These are phyloP conservation scores for Saguinus imperator DNA, from an alignment of 2,113 vertebrate genomes.

Conservation along the genomic window DNA sequence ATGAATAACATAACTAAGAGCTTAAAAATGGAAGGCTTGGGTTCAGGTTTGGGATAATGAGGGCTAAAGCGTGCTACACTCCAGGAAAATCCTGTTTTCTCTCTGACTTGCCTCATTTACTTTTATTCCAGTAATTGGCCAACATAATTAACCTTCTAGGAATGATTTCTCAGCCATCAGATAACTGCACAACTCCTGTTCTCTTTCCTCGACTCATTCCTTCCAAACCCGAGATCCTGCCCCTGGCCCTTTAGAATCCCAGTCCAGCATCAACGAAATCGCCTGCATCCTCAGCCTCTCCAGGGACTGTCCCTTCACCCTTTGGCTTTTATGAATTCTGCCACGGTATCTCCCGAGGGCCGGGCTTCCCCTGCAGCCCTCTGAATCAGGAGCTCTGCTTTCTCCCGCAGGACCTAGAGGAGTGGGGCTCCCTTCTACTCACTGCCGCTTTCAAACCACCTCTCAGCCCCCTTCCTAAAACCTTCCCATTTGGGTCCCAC, in stretches of 20 bases:
- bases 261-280: neutral
- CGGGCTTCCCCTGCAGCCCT: fast-evolving
- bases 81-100: neutral
- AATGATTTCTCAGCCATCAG: neutral
- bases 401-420: too few relatives aligned
- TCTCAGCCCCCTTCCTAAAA: too few relatives aligned
- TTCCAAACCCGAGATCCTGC: neutral
- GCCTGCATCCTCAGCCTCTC: fast-evolving
- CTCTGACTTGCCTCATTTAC: neutral
- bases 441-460: fast-evolving
- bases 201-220: neutral
- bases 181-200: neutral
- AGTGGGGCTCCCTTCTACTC: neutral
- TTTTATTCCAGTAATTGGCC: neutral
- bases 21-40: fast-evolving
- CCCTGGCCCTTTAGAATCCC: neutral
- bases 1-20: neutral
- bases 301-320: fast-evolving
- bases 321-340: fast-evolving
- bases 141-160: neutral
- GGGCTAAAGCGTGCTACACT: fast-evolving
- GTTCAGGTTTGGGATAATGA: neutral
- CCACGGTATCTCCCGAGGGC: fast-evolving
- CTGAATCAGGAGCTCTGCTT: neutral
- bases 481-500: neutral